Evolutionary conservation across 2,113 vertebrate species (phyloP).

Genomic region (Hippocampus comes): DNA sequence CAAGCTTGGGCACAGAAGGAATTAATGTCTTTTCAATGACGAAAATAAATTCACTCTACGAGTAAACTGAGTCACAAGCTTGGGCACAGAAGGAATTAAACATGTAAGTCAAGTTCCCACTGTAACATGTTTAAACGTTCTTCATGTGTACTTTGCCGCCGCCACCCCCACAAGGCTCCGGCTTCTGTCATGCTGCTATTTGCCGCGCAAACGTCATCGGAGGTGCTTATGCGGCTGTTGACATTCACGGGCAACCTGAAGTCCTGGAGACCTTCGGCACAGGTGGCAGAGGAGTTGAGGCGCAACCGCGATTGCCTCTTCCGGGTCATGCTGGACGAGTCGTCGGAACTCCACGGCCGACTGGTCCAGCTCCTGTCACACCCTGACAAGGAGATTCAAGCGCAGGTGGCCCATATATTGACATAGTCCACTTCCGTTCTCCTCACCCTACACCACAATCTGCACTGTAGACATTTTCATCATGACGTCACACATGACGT

Average conservation of each 20-base stretch:
- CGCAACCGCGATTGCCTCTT: slow-evolving; percentile 78
- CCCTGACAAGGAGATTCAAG: slow-evolving; percentile 79
- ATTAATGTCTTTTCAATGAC: no score
- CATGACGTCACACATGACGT: not conserved
- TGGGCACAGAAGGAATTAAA: no score
- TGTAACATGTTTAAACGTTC: not conserved
- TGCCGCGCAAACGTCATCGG: slow-evolving; percentile 69
- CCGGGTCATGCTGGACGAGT: slow-evolving; percentile 76
- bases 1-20: no score
- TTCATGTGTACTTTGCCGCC: not conserved
- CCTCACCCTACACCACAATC: not conserved
- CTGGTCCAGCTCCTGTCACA: slow-evolving; percentile 78
- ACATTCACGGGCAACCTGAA: slow-evolving; percentile 81
- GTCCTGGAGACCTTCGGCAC: slow-evolving; percentile 60
- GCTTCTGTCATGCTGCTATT: slow-evolving; percentile 81
- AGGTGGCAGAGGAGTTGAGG: slow-evolving; percentile 67
- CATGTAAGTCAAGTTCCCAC: no score
- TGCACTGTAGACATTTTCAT: not conserved
- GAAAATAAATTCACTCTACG: no score
- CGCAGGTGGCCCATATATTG: slow-evolving; percentile 80
- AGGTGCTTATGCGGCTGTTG: slow-evolving; percentile 82
- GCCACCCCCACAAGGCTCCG: slow-evolving; percentile 67
- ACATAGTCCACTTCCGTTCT: slow-evolving; percentile 42
- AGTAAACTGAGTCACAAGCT: no score
- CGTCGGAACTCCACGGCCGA: slow-evolving; percentile 74